Conservation (phyloP, 2,797 vertebrate genomes). For the Salmo trutta region DNA sequence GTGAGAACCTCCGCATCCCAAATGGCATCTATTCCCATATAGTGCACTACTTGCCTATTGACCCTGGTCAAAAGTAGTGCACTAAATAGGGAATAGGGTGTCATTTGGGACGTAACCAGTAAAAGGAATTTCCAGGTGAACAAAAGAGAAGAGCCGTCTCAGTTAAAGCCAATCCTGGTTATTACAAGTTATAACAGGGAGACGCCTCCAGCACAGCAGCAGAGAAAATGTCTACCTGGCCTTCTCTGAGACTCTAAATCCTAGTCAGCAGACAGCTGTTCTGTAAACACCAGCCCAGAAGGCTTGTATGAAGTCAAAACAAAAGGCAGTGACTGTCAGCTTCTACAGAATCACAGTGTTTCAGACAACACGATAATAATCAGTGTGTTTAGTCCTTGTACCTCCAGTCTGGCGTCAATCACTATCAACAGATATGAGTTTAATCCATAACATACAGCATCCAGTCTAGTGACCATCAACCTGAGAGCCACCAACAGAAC, state of each 20-base stretch:
- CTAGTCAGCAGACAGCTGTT: neutral
- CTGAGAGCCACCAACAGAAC: neutral
- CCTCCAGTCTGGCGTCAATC: neutral
- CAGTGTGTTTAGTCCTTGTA: neutral
- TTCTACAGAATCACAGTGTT: neutral
- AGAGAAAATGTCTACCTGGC: neutral
- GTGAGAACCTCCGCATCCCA: too few species aligned
- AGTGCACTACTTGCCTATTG: neutral
- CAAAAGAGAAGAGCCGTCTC: too few species aligned
- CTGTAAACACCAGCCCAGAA: neutral
- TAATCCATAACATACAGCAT: neutral
- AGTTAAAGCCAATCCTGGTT: neutral
- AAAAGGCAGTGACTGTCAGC: neutral
- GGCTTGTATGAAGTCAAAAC: neutral
- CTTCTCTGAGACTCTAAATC: too few species aligned
- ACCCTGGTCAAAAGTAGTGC: too few species aligned
- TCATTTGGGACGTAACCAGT: too few species aligned
- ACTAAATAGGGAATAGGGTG: too few species aligned
- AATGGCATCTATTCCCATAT: too few species aligned
- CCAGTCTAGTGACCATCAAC: neutral
- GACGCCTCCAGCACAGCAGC: neutral
- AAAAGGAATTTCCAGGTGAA: too few species aligned
- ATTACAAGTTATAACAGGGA: neutral
- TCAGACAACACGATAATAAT: neutral
- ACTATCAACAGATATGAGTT: neutral